Evolutionary conservation across 2,888 invertebrate species (phyloP).

Genomic region (Baronia brevicornis): DNA sequence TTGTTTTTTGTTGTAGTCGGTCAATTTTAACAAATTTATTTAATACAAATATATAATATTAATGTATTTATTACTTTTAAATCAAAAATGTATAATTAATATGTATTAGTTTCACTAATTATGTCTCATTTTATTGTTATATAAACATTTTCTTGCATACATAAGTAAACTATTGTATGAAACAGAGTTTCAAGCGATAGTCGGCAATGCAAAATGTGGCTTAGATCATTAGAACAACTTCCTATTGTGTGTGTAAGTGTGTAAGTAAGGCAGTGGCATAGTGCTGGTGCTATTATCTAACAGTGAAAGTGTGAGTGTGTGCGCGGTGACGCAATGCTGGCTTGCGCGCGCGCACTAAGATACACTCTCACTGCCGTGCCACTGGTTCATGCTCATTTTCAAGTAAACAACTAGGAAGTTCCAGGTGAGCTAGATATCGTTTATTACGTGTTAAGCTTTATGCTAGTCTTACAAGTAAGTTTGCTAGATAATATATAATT

Average conservation of each 20-base stretch:
- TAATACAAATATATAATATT: too few relatives aligned
- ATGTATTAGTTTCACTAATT: too few relatives aligned
- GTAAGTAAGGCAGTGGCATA: constrained; percentile 66
- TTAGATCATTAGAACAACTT: constrained; percentile 44
- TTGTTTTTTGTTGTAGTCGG: too few relatives aligned
- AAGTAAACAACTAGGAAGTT: constrained; percentile 59
- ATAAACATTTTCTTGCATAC: background rate
- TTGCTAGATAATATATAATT: too few relatives aligned
- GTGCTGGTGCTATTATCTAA: constrained; percentile 66
- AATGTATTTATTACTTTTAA: too few relatives aligned
- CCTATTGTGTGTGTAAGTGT: constrained; percentile 63
- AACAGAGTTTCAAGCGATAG: constrained; percentile 16
- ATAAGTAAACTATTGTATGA: constrained; percentile 3
- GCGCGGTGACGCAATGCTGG: constrained; percentile 54
- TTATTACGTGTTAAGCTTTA: constrained; percentile 25
- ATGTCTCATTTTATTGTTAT: too few relatives aligned
- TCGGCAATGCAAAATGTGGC: constrained; percentile 18
- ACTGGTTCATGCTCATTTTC: constrained; percentile 45
- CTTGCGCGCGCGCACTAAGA: constrained; percentile 32
- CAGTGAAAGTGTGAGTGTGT: constrained; percentile 71
- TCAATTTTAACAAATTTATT: too few relatives aligned
- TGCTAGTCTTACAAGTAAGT: constrained; percentile 20
- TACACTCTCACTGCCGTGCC: constrained; percentile 53
- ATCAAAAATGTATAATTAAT: too few relatives aligned
- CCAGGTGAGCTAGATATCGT: constrained; percentile 42